Evolutionary conservation across 2,888 invertebrate species (phyloP).

Genomic region (Callyntrura sp.): DNA sequence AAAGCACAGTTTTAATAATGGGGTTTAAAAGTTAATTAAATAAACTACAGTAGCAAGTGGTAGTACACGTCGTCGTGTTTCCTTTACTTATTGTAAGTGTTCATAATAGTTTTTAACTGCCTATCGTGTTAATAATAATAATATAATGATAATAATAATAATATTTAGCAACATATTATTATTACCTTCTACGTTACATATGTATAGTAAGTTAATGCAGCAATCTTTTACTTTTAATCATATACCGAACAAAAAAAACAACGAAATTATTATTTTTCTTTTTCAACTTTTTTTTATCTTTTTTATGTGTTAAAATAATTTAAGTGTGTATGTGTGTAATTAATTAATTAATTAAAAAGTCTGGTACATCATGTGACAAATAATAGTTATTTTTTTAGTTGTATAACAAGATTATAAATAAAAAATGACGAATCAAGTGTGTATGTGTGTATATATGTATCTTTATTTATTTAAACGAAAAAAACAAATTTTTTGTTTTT

Average conservation of each 20-base stretch:
- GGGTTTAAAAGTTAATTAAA: slow-evolving; percentile 7
- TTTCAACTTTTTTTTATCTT: no score
- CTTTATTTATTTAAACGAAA: no score
- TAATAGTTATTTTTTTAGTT: background rate
- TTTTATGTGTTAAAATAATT: background rate
- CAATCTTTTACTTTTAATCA: background rate
- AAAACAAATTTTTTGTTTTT: no score
- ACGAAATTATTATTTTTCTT: background rate
- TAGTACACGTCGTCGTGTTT: no score
- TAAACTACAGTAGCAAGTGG: background rate
- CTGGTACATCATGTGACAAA: slow-evolving; percentile 52
- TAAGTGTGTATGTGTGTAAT: background rate
- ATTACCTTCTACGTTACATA: no score
- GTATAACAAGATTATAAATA: background rate
- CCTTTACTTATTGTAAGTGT: no score
- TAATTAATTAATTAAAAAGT: background rate
- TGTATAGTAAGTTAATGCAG: background rate
- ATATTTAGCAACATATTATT: no score
- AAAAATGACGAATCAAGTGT: slow-evolving; percentile 20
- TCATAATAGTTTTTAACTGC: background rate
- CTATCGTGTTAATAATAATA: background rate
- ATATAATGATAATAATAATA: slow-evolving; percentile 1
- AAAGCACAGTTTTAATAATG: slow-evolving; percentile 18
- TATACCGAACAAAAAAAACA: no score
- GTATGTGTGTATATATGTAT: no score